These are phyloP conservation scores for Probaryconus sp. DNA, from an alignment of 1,140 invertebrate genomes.

Conservation along the genomic window DNA sequence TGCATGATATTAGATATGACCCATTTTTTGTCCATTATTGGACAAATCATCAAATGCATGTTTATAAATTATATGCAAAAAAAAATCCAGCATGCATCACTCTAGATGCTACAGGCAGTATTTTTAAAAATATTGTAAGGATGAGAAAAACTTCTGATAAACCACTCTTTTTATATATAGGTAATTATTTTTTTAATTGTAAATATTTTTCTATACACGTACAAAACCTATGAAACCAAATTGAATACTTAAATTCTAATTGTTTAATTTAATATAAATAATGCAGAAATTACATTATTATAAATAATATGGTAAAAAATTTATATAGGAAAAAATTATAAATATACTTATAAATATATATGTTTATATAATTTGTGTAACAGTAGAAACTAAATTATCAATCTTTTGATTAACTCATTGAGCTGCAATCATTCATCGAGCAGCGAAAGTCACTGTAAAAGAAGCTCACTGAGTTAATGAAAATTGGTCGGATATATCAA, in stretches of 20 bases:
- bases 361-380: too few relatives aligned
- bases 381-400: too few relatives aligned
- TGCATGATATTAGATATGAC: conserved; percentile 31
- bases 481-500: too few relatives aligned
- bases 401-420: too few relatives aligned
- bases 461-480: too few relatives aligned
- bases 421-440: too few relatives aligned
- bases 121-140: conserved; percentile 30
- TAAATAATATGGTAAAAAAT: conserved; percentile 32
- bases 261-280: too few relatives aligned
- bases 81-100: conserved; percentile 1
- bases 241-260: too few relatives aligned
- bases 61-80: conserved; percentile 25
- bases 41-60: conserved; percentile 40
- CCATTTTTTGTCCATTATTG: conserved; percentile 54
- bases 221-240: conserved; percentile 17
- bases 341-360: too few relatives aligned
- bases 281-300: too few relatives aligned
- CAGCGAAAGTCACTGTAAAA: too few relatives aligned
- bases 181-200: too few relatives aligned
- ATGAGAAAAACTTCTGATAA: conserved; percentile 12
- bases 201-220: conserved; percentile 52
- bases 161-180: conserved; percentile 9
- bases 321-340: conserved; percentile 18
- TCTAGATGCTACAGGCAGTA: conserved; percentile 55